Evolutionary conservation across 2,113 vertebrate species (phyloP).

Genomic region (Microcebus tavaratra): DNA sequence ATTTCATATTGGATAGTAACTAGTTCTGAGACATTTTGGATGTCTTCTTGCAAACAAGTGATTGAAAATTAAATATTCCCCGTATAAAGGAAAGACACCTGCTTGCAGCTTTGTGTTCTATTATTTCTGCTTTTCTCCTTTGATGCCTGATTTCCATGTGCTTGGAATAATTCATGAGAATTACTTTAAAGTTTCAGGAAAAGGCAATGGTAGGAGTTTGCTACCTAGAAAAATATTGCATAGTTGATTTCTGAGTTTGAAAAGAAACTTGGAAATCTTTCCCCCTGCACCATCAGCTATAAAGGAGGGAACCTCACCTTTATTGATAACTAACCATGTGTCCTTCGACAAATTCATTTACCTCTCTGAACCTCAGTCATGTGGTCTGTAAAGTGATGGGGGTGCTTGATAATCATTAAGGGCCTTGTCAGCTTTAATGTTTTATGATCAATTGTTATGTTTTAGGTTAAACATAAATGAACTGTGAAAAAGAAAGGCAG

Average conservation of each 20-base stretch:
- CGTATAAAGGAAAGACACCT: slow-evolving; percentile 48
- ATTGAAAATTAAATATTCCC: slow-evolving; percentile 71
- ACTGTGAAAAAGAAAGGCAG: neutral
- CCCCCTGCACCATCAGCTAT: neutral
- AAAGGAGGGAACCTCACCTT: neutral
- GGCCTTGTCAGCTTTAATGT: neutral
- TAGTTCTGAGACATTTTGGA: slow-evolving; percentile 28
- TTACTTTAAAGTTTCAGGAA: slow-evolving; percentile 55
- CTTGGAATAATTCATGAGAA: slow-evolving; percentile 73
- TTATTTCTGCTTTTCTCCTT: slow-evolving; percentile 59
- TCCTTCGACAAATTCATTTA: neutral
- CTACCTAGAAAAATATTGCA: slow-evolving; percentile 12
- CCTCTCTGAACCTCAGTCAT: neutral
- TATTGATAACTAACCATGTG: neutral
- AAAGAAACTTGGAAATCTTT: neutral
- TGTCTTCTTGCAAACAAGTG: slow-evolving; percentile 43
- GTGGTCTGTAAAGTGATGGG: neutral
- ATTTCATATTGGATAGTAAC: slow-evolving; percentile 14
- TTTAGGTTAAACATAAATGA: neutral
- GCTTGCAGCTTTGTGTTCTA: slow-evolving; percentile 52
- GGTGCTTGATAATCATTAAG: neutral
- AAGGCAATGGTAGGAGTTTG: slow-evolving; percentile 18
- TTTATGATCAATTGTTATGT: neutral
- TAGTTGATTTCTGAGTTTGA: slow-evolving; percentile 32
- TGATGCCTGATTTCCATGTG: slow-evolving; percentile 61